Conservation (phyloP, 2,113 vertebrate species). For the Sterrhoptilus dennistouni region DNA sequence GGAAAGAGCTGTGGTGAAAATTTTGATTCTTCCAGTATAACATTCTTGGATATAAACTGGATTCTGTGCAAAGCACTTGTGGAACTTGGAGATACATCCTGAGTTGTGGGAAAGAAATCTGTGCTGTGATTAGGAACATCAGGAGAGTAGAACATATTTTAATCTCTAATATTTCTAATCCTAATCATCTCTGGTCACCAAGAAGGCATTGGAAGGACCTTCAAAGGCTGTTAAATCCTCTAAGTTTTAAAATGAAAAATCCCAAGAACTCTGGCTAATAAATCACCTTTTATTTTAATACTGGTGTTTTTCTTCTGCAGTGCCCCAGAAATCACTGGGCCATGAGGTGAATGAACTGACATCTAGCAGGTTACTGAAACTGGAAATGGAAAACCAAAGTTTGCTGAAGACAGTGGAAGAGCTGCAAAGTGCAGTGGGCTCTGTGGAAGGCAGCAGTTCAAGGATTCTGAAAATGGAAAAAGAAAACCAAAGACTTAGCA, state of each 20-base stretch:
- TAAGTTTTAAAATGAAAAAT: background rate
- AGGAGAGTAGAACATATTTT: background rate
- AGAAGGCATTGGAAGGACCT: background rate
- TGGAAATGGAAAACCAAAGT: constrained; percentile 97
- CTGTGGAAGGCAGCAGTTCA: constrained; percentile 74
- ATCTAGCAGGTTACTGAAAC: constrained; percentile 90
- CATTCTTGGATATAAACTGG: background rate
- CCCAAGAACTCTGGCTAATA: background rate
- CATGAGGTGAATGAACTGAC: constrained; percentile 95
- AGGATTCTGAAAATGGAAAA: constrained; percentile 85
- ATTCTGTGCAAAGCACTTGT: background rate
- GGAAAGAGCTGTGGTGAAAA: background rate
- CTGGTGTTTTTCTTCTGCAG: constrained; percentile 64
- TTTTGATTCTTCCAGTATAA: background rate
- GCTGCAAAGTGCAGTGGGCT: constrained; percentile 77
- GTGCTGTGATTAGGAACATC: background rate
- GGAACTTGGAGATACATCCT: background rate
- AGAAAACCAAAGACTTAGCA: constrained; percentile 89
- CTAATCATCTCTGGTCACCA: background rate
- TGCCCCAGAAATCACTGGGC: constrained; percentile 91
- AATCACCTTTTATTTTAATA: background rate
- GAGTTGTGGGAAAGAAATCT: background rate
- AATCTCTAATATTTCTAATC: background rate
- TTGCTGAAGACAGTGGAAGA: constrained; percentile 92
- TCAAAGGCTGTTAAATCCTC: background rate